Percentiles rank a stretch among this genome's conserved stretches.
Conservation (phyloP, 2,888 invertebrate species). For the Callimorpha dominula region DNA sequence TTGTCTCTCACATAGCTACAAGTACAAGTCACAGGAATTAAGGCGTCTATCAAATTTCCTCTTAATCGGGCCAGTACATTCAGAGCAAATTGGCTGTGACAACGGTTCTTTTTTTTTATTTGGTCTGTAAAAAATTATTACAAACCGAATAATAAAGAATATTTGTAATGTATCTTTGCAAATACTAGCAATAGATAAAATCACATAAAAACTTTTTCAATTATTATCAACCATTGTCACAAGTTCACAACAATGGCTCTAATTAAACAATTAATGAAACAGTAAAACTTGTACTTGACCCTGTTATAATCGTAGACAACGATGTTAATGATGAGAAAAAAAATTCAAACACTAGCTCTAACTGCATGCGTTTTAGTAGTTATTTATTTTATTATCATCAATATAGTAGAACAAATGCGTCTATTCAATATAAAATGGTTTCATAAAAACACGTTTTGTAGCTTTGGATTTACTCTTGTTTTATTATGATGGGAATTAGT, state of each 20-base stretch:
- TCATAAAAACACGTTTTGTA: neutral
- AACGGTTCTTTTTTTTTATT: too few relatives aligned
- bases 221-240: neutral
- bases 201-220: neutral
- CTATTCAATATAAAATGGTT: neutral
- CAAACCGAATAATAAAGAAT: too few relatives aligned
- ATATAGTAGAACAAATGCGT: too few relatives aligned
- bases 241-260: slow-evolving; percentile 25
- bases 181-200: neutral
- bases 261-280: slow-evolving; percentile 30
- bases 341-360: neutral
- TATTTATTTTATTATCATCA: too few relatives aligned
- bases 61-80: too few relatives aligned
- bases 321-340: slow-evolving; percentile 18
- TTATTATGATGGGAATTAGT: neutral
- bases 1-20: too few relatives aligned
- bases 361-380: neutral
- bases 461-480: neutral
- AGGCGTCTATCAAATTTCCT: too few relatives aligned
- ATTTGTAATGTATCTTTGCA: neutral
- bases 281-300: slow-evolving; percentile 56
- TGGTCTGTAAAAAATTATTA: too few relatives aligned
- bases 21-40: too few relatives aligned
- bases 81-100: too few relatives aligned
- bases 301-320: slow-evolving; percentile 26